Base-by-base conservation (phyloP, 2,888 invertebrate genomes). In the Stenodema calcarata region DNA sequence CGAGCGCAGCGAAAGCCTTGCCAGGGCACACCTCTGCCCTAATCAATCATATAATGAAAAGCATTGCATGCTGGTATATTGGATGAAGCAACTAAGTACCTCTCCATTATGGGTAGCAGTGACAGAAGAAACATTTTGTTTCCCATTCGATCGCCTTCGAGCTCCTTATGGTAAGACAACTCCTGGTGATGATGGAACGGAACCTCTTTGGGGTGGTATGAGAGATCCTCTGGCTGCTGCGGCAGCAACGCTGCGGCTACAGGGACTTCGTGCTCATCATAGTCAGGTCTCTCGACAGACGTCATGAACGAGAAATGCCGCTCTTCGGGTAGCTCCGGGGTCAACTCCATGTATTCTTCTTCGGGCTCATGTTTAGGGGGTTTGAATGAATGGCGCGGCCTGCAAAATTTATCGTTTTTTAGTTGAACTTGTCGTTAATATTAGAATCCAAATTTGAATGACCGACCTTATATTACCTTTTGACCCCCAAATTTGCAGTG, bases 401-500 rank as follows among this genome's bases (percentile, higher is more conserved):
- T 86, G 86, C 35, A 35, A 35, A 35, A 35, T 35, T n/a, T n/a
- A n/a, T n/a, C n/a, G n/a, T n/a, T n/a, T n/a, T n/a, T n/a, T n/a
- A n/a, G n/a, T n/a, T n/a, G n/a, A n/a, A n/a, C n/a, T n/a, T n/a
- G n/a, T 35, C 2, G 7, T 35, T 2, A 35, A 35, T 4, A 35
- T 35, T 4, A 35, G 2, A 35, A 35, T 4, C 35, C 35, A 35
- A 7, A 35, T 4, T 35, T 7, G 35, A 35, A 35, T 7, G 7
- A 35, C 7, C 35, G 7, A 35, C 4, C 35, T 35, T 35, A 35
- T 35, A n/a, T 86, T 42, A 88, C 88, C 88, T 80, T 75, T 86
- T 87, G 4, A 84, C 87, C 6, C 87, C 88, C 14, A 88, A 79
- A 79, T 88, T 87, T 16, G 86, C 80, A 7, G 87, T 87, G 28